phyloP scores from a whole-genome alignment of 2,797 vertebrate species.

The Potorous gilbertii region DNA sequence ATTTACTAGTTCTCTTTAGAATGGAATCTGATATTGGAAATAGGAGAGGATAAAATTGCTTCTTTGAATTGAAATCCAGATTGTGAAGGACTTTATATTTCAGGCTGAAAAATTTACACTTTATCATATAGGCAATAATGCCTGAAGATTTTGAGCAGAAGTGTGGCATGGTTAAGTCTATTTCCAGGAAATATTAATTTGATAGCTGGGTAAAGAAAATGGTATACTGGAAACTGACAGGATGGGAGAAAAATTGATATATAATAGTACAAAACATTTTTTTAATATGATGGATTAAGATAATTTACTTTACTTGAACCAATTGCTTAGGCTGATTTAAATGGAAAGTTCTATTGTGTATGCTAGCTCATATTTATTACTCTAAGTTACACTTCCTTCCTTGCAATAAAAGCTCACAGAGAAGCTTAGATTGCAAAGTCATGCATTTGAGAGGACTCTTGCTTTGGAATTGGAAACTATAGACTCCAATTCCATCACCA shows the following conservation, averaged over 20 bases:
- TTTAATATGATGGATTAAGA: not conserved
- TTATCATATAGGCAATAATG: not conserved
- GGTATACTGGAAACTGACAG: not conserved
- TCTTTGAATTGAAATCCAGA: slow-evolving; percentile 49
- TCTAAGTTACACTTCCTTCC: not conserved
- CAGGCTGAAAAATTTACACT: not conserved
- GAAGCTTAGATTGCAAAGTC: not conserved
- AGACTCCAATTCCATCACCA: not conserved
- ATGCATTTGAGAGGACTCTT: not conserved
- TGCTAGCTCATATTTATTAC: not conserved
- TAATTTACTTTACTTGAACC: not conserved
- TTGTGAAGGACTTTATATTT: not conserved
- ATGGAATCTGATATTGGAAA: slow-evolving; percentile 16
- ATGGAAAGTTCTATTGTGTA: not conserved
- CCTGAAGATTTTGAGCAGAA: not conserved
- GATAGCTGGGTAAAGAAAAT: not conserved
- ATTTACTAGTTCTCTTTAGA: slow-evolving; percentile 25
- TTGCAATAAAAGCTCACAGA: not conserved
- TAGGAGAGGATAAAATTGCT: not conserved
- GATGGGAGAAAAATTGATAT: not conserved
- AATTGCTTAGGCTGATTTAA: not conserved
- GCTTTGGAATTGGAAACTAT: not conserved
- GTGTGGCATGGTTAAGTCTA: not conserved
- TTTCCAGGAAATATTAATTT: slow-evolving; percentile 14
- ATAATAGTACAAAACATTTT: not conserved